Percentiles rank a stretch among this genome's conserved stretches.
Evolutionary conservation across 2,797 vertebrate genomes (phyloP).

Genomic region (Phataginus tricuspis): DNA sequence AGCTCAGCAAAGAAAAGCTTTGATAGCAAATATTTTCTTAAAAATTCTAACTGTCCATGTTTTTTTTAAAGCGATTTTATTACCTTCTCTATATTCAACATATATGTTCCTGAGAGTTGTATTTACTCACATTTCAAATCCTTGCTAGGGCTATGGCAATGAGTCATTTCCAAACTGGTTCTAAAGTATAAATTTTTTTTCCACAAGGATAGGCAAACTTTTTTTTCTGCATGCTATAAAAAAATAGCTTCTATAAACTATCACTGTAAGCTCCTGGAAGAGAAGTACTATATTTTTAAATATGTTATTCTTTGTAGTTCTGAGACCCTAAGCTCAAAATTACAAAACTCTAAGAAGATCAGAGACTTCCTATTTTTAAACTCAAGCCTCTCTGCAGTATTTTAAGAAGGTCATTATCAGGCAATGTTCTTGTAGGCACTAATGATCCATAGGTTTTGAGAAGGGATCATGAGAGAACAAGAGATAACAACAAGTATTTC

Average conservation of each 20-base stretch:
- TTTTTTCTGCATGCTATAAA: background rate
- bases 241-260: background rate
- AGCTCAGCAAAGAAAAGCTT: constrained; percentile 25
- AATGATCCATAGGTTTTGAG: background rate
- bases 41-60: background rate
- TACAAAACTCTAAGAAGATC: background rate
- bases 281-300: background rate
- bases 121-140: constrained; percentile 20
- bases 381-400: background rate
- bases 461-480: background rate
- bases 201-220: background rate
- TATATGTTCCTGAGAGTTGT: background rate
- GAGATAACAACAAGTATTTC: background rate
- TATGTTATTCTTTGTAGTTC: background rate
- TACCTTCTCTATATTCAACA: background rate
- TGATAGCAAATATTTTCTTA: background rate
- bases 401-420: background rate
- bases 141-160: background rate
- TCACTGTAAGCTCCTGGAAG: background rate
- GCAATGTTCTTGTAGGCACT: background rate
- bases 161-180: background rate
- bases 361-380: background rate
- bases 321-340: background rate
- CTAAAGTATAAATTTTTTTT: background rate
- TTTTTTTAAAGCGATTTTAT: background rate